phyloP scores from a whole-genome alignment of 2,797 vertebrate species.

The Lagodon rhomboides region DNA sequence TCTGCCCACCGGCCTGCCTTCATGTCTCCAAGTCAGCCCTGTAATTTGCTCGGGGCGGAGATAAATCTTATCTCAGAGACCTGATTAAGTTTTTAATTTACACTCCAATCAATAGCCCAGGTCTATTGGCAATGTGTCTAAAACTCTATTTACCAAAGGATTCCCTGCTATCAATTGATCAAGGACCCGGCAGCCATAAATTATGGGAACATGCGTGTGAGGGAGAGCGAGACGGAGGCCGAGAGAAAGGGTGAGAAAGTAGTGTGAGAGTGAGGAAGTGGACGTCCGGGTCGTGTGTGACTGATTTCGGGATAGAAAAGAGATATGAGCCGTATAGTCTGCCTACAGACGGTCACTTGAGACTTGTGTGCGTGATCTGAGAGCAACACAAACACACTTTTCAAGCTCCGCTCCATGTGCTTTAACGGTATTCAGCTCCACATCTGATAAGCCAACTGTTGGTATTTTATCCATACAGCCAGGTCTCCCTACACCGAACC shows the following conservation, averaged over 20 bases:
- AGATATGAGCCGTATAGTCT: conserved; percentile 56
- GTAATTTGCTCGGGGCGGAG: conserved; percentile 88
- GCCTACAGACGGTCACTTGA: conserved; percentile 42
- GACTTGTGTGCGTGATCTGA: conserved; percentile 42
- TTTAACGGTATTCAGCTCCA: conserved; percentile 35
- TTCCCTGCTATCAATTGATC: conserved; percentile 99
- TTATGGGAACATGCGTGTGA: conserved; percentile 85
- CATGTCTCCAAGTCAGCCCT: conserved; percentile 81
- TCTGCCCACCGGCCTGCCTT: conserved; percentile 74
- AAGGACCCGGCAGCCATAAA: conserved; percentile 97
- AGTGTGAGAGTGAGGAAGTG: conserved; percentile 51
- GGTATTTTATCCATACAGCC: conserved; percentile 29
- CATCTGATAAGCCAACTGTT: conserved; percentile 42
- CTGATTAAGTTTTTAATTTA: conserved; percentile 99
- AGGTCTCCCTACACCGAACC: conserved; percentile 11
- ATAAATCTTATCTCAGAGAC: conserved; percentile 92
- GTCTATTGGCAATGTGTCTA: conserved; percentile 99
- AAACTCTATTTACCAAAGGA: conserved; percentile 99
- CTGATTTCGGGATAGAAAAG: conserved; percentile 66
- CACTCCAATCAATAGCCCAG: conserved; percentile 99
- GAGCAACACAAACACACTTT: conserved; percentile 40
- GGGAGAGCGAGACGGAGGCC: conserved; percentile 29
- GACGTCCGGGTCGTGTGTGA: conserved; percentile 50
- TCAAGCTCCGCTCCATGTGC: conserved; percentile 28
- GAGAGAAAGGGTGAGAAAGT: conserved; percentile 49